Evolutionary conservation across 1,140 invertebrate species (phyloP), one percentile per base, ranked within the genome.

Genomic region (Antheraea mylitta): DNA sequence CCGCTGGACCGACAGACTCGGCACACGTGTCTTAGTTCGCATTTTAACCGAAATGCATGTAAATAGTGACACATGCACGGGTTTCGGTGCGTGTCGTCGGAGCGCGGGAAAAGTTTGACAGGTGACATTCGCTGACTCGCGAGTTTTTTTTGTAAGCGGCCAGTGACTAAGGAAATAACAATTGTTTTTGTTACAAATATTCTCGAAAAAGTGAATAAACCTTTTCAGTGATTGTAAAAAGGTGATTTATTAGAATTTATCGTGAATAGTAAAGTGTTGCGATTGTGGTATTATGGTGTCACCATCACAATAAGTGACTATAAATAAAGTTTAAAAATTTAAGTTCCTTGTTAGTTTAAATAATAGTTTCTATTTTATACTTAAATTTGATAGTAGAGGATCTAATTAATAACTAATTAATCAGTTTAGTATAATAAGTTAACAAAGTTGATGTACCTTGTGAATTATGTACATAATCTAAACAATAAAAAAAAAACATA

Each of bases 1-100:
- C 91, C 91, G 91, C 83, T 88, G 87, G 91, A 87, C 90, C 87
- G 83, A 89, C 82, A 83, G 83, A 80, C 85, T 79, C 84, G 82
- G 81, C 87, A 92, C 91, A 92, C 90, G 89, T 86, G 85, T 74
- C 18, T 48, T 22, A 19, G 64, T 38, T 64, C 53, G 37, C 42
- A 22, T 66, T 72, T 67, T 68, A 67, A 80, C 79, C 76, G 79
- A 85, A 87, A 89, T 86, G 85, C 86, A 89, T 89, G 85, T 86
- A 83, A 87, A 86, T 86, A 81, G 67, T 75, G 72, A 30, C 22
- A 30, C 22, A 30, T 30, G 22, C 22, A 30, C 22, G 22, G 22
- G 80, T 81, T 79, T 79, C 75, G 63, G 72, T 79, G 77, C 76
- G 81, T 42, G 38, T 42, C 38, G 11, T 42, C 38, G 38, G 11